Evolutionary conservation across 1,140 invertebrate species (phyloP), one percentile per base, ranked within the genome.

Genomic region (Cydia pomonella): DNA sequence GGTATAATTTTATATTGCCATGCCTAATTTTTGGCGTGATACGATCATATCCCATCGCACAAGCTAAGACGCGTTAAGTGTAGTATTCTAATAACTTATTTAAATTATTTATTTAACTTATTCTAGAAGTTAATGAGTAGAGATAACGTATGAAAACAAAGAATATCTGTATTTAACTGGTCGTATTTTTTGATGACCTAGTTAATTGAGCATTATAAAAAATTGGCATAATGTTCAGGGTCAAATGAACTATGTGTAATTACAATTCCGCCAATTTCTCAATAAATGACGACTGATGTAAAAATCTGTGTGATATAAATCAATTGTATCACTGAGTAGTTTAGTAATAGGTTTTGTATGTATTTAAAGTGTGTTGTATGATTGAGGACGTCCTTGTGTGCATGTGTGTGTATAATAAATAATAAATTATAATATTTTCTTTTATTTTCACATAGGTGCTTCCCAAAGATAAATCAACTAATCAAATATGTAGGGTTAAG

Each of bases 101-200:
- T 92, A 89, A 91, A 86, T 91, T 92, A 91, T 89, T 92, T 90
- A 92, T 90, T 92, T 89, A 89, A 89, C 83, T 91, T 92, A 92
- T 91, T 88, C 75, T 87, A 87, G 87, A 83, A 80, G 76, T 82
- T 87, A 87, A 87, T 81, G 79, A 80, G 76, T 86, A 87, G 82
- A 82, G 75, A 76, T 77, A 80, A 73, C 76, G 71, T 74, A 63
- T 64, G 13, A 13, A 66, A 74, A 64, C 23, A 73, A 41, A 33
- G 64, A 69, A 66, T 29, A 66, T 27, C 47, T 74, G 44, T 74
- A 44, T 16, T 6, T 21, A 9, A 47, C 25, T 73, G 53, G 21
- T 53, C 53, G 16, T 9, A 29, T 7, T n/a, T 53, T 73, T 66
- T 47, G 21, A 74, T 13, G 59, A 18, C 53, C 33, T 25, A 59